Base-by-base conservation (phyloP, 1,140 invertebrate genomes). In the Euura lappo region DNA sequence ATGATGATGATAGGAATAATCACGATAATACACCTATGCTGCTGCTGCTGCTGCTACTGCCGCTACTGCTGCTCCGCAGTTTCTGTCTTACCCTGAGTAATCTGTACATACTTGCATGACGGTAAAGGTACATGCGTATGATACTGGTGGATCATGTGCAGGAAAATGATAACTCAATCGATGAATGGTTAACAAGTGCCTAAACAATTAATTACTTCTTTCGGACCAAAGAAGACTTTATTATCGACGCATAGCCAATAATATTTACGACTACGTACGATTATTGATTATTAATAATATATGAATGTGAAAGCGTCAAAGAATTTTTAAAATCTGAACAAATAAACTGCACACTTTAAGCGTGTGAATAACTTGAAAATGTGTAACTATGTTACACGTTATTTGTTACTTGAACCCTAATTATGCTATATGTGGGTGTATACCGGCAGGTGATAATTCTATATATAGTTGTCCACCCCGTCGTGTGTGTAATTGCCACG, bases 161-260 rank as follows among this genome's bases (percentile, higher is more conserved):
- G 2, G 13, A 60, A 60, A 60, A 60, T 60, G 10, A 60, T 60
- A 3, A 60, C 51, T 60, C 28, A 60, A 60, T 60, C 51, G 51
- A 60, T 60, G 10, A n/a, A 60, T 11, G 4, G 13, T 86, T 83
- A 86, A 86, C 86, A 88, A 88, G 86, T 88, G 86, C 86, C 86
- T 88, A 88, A 84, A 83, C 87, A 87, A 84, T 82, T 83, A 83
- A 82, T 85, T 86, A 85, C 78, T 85, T 87, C 82, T 84, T 86
- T 87, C 80, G 84, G 85, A 87, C 85, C 86, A 87, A 83, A 84
- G 79, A 83, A 85, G 81, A 86, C 81, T 85, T 85, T 11, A 60
- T 85, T 86, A 85, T 84, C 81, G 82, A 83, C 81, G 78, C 83
- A 83, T 60, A 60, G 51, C 51, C 13, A 60, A 60, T 60, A 60